phyloP scores from a whole-genome alignment of 2,113 vertebrate genomes.

The Corythaeola cristata region DNA sequence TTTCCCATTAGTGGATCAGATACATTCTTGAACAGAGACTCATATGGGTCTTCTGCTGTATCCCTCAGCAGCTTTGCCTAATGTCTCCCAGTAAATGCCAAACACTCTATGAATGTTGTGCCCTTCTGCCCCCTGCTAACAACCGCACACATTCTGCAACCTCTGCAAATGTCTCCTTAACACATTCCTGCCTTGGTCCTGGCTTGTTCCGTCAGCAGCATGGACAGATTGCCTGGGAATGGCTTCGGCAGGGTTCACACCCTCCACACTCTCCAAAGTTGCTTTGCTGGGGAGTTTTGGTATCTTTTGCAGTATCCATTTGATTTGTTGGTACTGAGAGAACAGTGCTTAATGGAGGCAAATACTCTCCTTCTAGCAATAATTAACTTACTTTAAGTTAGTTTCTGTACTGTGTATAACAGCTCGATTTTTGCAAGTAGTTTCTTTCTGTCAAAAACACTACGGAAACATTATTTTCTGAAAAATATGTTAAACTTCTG shows the following conservation, averaged over 20 bases:
- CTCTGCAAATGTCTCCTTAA: background rate
- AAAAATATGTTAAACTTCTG: background rate
- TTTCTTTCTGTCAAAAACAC: background rate
- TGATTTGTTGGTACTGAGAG: background rate
- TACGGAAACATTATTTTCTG: background rate
- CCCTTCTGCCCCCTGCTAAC: background rate
- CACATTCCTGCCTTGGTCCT: background rate
- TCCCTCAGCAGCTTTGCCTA: background rate
- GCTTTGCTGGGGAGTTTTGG: background rate
- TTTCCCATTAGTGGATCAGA: background rate
- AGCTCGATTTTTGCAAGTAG: background rate
- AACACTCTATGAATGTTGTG: background rate
- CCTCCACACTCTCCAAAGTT: background rate
- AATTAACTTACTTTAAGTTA: background rate
- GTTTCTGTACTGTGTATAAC: background rate
- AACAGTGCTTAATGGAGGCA: background rate
- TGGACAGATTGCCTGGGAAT: background rate
- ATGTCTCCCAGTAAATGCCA: background rate
- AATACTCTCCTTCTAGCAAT: background rate
- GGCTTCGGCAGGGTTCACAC: background rate
- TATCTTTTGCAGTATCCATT: background rate
- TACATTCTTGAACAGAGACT: background rate
- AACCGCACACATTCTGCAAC: background rate
- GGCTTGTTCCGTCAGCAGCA: background rate
- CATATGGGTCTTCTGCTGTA: background rate